A percentile compares a stretch with the other conserved stretches of the same genome.
Evolutionary conservation across 1,140 invertebrate genomes (phyloP).

Genomic region (Tyrophagus putrescentiae): DNA sequence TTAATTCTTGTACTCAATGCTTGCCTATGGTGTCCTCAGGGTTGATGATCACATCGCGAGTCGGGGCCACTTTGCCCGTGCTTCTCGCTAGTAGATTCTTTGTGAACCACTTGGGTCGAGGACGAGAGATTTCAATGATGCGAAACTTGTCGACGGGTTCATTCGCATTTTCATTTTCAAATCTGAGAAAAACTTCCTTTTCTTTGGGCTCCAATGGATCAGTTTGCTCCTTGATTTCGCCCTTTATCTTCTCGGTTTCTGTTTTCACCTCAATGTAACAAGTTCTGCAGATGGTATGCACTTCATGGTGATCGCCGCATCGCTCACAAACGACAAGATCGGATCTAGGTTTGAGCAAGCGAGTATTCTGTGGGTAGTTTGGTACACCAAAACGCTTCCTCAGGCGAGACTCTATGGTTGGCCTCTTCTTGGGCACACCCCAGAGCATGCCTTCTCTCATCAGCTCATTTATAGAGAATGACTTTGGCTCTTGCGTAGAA

Average conservation of each 20-base stretch:
- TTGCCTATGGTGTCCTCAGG: constrained; percentile 1
- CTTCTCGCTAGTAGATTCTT: constrained; percentile 61
- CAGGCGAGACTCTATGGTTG: constrained; percentile 52
- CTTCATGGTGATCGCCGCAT: constrained; percentile 66
- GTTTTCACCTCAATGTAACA: constrained; percentile 62
- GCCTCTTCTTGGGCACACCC: constrained; percentile 59
- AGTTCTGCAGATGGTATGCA: constrained; percentile 55
- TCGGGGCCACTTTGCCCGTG: not conserved
- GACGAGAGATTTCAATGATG: constrained; percentile 55
- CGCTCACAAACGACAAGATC: constrained; percentile 54
- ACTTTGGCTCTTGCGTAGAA: too few relatives aligned
- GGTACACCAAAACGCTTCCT: constrained; percentile 52
- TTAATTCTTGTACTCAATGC: not conserved
- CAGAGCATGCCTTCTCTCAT: constrained; percentile 51
- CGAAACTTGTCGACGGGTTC: constrained; percentile 41
- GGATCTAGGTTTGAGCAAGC: constrained; percentile 50
- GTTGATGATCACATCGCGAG: not conserved
- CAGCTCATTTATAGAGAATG: constrained; percentile 10
- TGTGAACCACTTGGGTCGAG: constrained; percentile 58
- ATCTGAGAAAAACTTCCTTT: constrained; percentile 64
- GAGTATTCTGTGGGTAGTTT: constrained; percentile 42
- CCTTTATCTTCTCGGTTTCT: constrained; percentile 59
- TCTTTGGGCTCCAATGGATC: constrained; percentile 44
- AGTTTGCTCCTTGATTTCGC: constrained; percentile 44
- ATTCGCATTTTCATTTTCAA: constrained; percentile 53